Percentiles rank a stretch among this genome's conserved stretches.
These are phyloP conservation scores for Solea senegalensis DNA, from an alignment of 2,113 vertebrate species.

Conservation along the genomic window DNA sequence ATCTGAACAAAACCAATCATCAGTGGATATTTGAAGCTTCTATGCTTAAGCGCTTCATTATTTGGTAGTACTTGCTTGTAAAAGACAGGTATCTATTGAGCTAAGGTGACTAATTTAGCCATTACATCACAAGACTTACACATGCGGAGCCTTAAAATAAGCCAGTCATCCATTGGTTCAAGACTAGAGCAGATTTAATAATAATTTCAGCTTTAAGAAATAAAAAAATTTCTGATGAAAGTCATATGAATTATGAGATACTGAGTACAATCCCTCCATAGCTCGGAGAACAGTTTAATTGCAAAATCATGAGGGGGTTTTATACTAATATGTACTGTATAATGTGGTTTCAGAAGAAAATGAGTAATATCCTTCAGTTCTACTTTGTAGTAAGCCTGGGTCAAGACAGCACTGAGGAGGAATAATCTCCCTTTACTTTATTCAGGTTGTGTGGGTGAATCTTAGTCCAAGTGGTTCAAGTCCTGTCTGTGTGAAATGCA, in stretches of 20 bases:
- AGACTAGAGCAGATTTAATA: slow-evolving; percentile 17
- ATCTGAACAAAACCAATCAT: slow-evolving; percentile 6
- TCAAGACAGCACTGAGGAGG: slow-evolving; percentile 14
- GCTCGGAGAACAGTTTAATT: slow-evolving; percentile 9
- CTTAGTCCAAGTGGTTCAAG: slow-evolving; percentile 36
- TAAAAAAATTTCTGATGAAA: slow-evolving; percentile 6
- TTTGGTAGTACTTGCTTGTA: slow-evolving; percentile 25
- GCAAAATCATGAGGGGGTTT: slow-evolving; percentile 1
- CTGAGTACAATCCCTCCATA: slow-evolving; percentile 7
- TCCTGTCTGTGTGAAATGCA: slow-evolving; percentile 42
- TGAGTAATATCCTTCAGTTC: background rate
- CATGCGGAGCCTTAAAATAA: slow-evolving; percentile 37
- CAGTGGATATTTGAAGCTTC: slow-evolving; percentile 25
- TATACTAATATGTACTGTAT: background rate
- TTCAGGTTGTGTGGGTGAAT: slow-evolving; percentile 58
- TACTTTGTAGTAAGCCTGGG: slow-evolving; percentile 12
- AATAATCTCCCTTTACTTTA: slow-evolving; percentile 52
- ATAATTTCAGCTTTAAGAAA: slow-evolving; percentile 12
- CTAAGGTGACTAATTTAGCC: slow-evolving; percentile 31
- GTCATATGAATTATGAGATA: slow-evolving; percentile 28
- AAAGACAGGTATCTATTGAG: background rate
- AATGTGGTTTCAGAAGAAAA: background rate
- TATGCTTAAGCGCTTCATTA: slow-evolving; percentile 21
- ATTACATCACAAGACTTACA: slow-evolving; percentile 41
- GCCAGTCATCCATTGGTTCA: slow-evolving; percentile 34